phyloP scores from a whole-genome alignment of 2,797 vertebrate species.

The Poecilia picta region DNA sequence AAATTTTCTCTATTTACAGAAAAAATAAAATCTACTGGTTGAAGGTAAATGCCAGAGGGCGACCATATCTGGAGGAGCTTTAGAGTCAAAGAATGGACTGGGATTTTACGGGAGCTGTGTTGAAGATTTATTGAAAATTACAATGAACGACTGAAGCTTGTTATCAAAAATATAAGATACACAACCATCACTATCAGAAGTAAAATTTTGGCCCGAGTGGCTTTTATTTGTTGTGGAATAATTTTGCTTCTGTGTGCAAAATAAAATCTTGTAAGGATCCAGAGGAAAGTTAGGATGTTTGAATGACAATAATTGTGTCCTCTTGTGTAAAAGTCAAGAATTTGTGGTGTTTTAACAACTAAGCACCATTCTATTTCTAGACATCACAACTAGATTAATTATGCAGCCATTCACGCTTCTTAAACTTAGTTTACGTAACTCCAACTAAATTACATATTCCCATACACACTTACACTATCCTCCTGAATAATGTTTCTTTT shows the following conservation, averaged over 20 bases:
- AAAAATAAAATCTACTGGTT: neutral
- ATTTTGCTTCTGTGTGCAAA: neutral
- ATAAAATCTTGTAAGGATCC: neutral
- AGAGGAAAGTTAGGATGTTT: neutral
- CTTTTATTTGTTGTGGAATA: neutral
- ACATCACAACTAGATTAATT: neutral
- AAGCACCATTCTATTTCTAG: neutral
- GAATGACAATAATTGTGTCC: neutral
- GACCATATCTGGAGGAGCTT: neutral
- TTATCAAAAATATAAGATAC: neutral
- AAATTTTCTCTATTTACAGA: too few species aligned
- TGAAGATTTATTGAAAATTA: neutral
- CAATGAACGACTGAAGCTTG: neutral
- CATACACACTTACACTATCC: neutral
- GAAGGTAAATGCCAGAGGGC: neutral
- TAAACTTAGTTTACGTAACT: neutral
- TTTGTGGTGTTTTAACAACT: neutral
- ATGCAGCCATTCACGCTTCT: neutral
- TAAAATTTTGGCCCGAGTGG: neutral
- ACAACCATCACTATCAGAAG: neutral
- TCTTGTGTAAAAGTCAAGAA: neutral
- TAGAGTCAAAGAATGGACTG: neutral
- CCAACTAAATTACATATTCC: conserved; percentile 1
- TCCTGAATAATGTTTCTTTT: neutral
- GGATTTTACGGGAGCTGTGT: neutral